Conservation (phyloP, 2,113 vertebrate species). For the Lepus timidus region DNA sequence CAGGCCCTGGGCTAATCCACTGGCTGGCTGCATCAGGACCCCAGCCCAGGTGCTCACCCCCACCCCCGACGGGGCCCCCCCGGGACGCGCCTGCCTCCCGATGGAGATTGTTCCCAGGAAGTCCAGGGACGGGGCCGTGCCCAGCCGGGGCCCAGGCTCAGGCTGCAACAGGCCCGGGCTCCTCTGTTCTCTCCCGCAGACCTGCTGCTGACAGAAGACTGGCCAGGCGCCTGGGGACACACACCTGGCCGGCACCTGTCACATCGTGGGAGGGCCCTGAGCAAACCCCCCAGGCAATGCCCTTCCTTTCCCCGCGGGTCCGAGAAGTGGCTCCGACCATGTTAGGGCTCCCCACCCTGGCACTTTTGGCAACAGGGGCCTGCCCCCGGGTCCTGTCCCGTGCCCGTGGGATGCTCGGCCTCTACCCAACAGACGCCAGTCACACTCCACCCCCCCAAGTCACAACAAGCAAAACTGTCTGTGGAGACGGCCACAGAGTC, state of each 20-base stretch:
- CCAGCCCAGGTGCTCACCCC: not conserved
- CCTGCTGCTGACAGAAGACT: not conserved
- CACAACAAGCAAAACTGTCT: not conserved
- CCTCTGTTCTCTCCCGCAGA: not conserved
- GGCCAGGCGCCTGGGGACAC: not conserved
- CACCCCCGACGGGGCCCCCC: not conserved
- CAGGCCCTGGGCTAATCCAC: not conserved
- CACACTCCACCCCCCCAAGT: not conserved
- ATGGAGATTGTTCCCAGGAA: not conserved
- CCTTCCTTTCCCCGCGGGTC: not conserved
- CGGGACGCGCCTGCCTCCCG: not conserved
- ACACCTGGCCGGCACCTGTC: not conserved
- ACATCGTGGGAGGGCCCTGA: no score
- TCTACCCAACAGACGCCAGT: not conserved
- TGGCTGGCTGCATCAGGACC: no score
- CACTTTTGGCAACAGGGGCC: accelerated
- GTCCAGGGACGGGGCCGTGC: not conserved
- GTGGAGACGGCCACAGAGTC: not conserved
- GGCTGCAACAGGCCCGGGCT: not conserved
- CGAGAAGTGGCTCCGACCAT: no score
- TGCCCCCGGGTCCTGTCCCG: no score
- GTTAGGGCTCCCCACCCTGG: not conserved
- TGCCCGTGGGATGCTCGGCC: not conserved
- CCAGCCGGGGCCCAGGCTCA: not conserved
- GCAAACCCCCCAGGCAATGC: not conserved